These are phyloP conservation scores for Botia kubotai DNA, from an alignment of 2,797 vertebrate genomes.

Conservation along the genomic window DNA sequence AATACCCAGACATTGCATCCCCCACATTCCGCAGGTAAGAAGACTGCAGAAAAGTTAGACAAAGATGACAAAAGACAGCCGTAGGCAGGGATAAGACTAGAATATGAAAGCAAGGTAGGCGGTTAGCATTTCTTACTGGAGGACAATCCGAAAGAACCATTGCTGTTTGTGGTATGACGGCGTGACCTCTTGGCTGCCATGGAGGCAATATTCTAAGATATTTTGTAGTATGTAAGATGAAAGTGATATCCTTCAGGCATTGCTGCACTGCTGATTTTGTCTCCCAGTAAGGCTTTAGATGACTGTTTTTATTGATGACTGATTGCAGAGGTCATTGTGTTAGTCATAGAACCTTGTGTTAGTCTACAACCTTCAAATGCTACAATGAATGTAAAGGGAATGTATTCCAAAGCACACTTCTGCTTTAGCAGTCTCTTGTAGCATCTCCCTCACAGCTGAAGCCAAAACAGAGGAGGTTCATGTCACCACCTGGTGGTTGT, in stretches of 20 bases:
- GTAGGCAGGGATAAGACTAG: slow-evolving; percentile 20
- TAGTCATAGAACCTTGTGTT: slow-evolving; percentile 32
- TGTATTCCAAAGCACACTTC: slow-evolving; percentile 56
- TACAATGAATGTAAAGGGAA: slow-evolving; percentile 39
- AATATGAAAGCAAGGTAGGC: slow-evolving; percentile 22
- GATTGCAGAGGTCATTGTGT: slow-evolving; percentile 51
- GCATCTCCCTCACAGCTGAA: neutral
- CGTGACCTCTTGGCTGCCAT: neutral
- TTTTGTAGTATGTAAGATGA: slow-evolving; percentile 62
- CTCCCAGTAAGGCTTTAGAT: slow-evolving; percentile 16
- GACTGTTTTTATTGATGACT: slow-evolving; percentile 19
- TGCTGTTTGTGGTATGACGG: slow-evolving; percentile 53
- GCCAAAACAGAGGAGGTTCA: slow-evolving; percentile 21
- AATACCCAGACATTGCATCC: slow-evolving; percentile 97
- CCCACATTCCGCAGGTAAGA: slow-evolving; percentile 92
- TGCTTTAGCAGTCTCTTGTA: slow-evolving; percentile 32
- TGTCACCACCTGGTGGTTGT: slow-evolving; percentile 56
- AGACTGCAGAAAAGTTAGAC: neutral
- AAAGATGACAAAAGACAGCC: slow-evolving; percentile 33
- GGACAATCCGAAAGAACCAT: slow-evolving; percentile 16
- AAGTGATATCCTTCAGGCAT: neutral
- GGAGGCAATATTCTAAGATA: neutral
- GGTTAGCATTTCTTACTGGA: neutral
- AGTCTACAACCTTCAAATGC: slow-evolving; percentile 23
- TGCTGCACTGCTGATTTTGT: slow-evolving; percentile 24